A percentile compares a stretch with the other conserved stretches of the same genome.
Evolutionary conservation across 2,797 vertebrate genomes (phyloP).

Genomic region (Heliangelus exortis): DNA sequence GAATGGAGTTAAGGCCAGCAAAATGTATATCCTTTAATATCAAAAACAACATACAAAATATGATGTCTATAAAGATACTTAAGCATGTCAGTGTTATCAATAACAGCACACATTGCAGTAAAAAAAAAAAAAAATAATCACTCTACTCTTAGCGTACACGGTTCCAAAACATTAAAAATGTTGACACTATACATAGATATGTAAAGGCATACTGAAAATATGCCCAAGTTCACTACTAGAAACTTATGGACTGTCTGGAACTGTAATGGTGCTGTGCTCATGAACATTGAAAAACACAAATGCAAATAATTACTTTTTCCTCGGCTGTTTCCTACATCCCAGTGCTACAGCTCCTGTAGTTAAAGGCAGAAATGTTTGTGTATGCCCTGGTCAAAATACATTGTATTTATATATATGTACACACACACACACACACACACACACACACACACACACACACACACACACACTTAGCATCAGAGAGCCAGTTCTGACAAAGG

Average conservation of each 20-base stretch:
- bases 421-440: no score
- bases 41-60: slow-evolving; percentile 46
- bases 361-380: neutral
- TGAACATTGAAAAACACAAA: neutral
- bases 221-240: neutral
- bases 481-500: neutral
- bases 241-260: neutral
- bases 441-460: no score
- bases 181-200: neutral
- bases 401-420: neutral
- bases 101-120: neutral
- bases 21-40: neutral
- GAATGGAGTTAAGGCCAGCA: slow-evolving; percentile 37
- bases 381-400: neutral
- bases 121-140: neutral
- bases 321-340: neutral
- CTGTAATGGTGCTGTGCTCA: neutral
- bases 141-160: neutral
- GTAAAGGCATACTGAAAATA: neutral
- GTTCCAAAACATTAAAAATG: neutral
- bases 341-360: neutral
- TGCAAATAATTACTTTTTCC: neutral
- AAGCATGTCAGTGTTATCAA: neutral
- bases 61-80: neutral
- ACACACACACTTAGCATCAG: no score